Percentiles rank a stretch among this genome's conserved stretches.
Evolutionary conservation across 30 jellyfish, hydroid and myxozoan species (phyloP).

Genomic region (Catostylus mosaicus): DNA sequence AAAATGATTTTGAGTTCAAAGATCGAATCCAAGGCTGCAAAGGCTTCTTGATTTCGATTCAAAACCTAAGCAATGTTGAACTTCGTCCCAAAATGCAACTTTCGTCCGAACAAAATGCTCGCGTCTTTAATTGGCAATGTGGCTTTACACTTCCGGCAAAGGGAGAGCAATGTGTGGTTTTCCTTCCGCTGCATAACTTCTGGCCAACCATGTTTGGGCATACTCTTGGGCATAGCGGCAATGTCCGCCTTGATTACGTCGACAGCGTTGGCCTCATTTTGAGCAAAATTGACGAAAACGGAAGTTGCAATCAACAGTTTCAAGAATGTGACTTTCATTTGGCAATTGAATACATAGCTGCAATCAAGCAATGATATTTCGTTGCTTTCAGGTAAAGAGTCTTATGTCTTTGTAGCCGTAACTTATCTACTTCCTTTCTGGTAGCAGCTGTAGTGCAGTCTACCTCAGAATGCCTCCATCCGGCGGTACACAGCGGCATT

Average conservation of each 20-base stretch:
- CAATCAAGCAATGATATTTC: not conserved
- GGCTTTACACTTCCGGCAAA: slow-evolving; percentile 66
- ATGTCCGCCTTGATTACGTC: slow-evolving; percentile 80
- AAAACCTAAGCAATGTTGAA: slow-evolving; percentile 28
- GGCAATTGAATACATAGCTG: slow-evolving; percentile 49
- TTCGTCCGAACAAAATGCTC: slow-evolving; percentile 70
- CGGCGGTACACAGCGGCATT: too few relatives aligned
- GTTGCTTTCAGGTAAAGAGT: too few relatives aligned
- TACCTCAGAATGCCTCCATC: too few relatives aligned
- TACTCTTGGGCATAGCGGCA: slow-evolving; percentile 78
- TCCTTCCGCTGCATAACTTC: slow-evolving; percentile 65
- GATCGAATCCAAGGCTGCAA: slow-evolving; percentile 22
- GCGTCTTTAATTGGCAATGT: slow-evolving; percentile 92
- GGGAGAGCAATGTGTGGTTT: slow-evolving; percentile 35
- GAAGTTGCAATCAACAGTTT: slow-evolving; percentile 65
- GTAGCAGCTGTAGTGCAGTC: too few relatives aligned
- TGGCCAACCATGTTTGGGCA: slow-evolving; percentile 98
- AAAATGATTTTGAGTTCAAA: slow-evolving; percentile 38
- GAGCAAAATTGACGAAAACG: slow-evolving; percentile 88
- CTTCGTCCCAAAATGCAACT: slow-evolving; percentile 75
- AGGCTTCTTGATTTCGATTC: slow-evolving; percentile 64
- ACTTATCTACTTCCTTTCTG: too few relatives aligned
- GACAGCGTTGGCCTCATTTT: slow-evolving; percentile 87
- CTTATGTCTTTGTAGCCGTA: too few relatives aligned
- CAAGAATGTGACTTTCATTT: slow-evolving; percentile 67